Evolutionary conservation across 1,140 invertebrate species (phyloP).

Genomic region (Eubasilissa regina): DNA sequence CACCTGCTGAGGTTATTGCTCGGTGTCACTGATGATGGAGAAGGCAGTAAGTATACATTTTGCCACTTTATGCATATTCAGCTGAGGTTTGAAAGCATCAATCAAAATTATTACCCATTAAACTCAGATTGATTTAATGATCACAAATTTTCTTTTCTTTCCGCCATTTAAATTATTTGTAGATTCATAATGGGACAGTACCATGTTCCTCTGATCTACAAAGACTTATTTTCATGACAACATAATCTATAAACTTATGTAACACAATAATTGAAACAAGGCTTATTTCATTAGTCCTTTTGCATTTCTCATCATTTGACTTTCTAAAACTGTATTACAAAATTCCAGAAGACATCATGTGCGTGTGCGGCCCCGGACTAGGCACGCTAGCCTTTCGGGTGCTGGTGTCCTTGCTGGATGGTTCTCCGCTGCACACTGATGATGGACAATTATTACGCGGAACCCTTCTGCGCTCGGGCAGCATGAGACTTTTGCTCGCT

Average conservation of each 20-base stretch:
- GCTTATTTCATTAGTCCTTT: background rate
- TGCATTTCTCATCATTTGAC: background rate
- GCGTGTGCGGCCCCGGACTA: conserved; percentile 78
- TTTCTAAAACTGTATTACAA: background rate
- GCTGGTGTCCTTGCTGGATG: conserved; percentile 84
- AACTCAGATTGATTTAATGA: no score
- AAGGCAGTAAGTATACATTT: conserved; percentile 78
- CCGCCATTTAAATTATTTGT: no score
- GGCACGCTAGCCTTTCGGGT: conserved; percentile 93
- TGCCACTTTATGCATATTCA: background rate
- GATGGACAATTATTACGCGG: conserved; percentile 85
- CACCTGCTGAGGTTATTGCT: conserved; percentile 88
- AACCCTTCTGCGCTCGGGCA: conserved; percentile 87
- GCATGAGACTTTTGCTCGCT: conserved; percentile 86
- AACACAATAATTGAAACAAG: no score
- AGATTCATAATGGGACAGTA: no score
- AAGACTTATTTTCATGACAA: no score
- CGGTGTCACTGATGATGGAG: conserved; percentile 92
- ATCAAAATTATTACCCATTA: no score
- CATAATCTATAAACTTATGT: no score
- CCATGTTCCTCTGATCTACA: no score
- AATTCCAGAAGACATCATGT: conserved; percentile 76
- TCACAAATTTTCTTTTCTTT: no score
- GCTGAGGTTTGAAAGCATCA: no score
- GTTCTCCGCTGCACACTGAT: conserved; percentile 84